Evolutionary conservation across 2,113 vertebrate genomes (phyloP).

Genomic region (Oreotragus oreotragus): DNA sequence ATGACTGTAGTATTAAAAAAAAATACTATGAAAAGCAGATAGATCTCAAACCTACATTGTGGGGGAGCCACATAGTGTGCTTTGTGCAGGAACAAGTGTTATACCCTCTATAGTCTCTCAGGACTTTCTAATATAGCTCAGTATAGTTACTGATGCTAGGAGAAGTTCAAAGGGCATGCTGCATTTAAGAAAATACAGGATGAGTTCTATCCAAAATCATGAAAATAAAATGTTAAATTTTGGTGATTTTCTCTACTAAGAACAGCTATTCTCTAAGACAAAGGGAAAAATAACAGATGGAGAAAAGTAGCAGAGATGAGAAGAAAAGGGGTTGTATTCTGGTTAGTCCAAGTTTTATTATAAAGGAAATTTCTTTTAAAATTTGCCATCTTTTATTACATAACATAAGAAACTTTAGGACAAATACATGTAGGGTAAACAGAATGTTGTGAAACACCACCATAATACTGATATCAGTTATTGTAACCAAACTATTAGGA

Average conservation of each 20-base stretch:
- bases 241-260: background rate
- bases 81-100: accelerated
- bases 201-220: background rate
- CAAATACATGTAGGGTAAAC: background rate
- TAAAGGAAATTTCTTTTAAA: background rate
- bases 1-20: background rate
- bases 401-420: background rate
- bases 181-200: background rate
- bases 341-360: background rate
- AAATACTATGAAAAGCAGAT: background rate
- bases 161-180: background rate
- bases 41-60: background rate
- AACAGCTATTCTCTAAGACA: background rate
- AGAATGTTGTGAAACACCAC: background rate
- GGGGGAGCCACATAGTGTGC: accelerated
- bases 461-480: background rate
- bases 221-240: background rate
- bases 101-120: accelerated
- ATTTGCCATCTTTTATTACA: background rate
- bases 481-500: background rate
- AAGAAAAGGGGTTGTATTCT: background rate
- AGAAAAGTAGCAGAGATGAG: background rate
- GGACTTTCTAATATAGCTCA: background rate
- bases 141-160: background rate
- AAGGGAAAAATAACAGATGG: background rate